Conservation (phyloP, 2,888 invertebrate genomes). For the Coleophora deauratella region DNA sequence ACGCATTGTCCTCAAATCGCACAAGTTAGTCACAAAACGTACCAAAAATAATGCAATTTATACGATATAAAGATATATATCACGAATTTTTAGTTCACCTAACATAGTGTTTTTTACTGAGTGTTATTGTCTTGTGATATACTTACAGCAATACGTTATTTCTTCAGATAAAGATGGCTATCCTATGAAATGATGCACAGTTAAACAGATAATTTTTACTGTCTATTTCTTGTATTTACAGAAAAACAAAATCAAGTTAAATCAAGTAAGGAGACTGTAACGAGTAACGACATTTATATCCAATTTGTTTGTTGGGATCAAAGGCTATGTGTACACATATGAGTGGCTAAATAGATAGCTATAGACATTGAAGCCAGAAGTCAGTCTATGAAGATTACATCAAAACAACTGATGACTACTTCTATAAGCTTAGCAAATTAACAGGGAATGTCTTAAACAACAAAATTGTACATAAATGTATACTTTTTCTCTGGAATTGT, state of each 20-base stretch:
- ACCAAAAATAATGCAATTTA: conserved; percentile 41
- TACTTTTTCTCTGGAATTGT: too few species aligned
- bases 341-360: conserved; percentile 14
- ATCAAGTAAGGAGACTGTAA: conserved; percentile 40
- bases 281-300: conserved; percentile 28
- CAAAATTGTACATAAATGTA: too few species aligned
- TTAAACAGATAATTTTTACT: conserved; percentile 85
- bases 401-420: conserved; percentile 5
- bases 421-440: conserved; percentile 1
- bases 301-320: conserved; percentile 17
- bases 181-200: conserved; percentile 84
- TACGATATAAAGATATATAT: neutral
- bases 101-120: conserved; percentile 67
- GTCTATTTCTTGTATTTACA: conserved; percentile 73
- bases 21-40: conserved; percentile 48
- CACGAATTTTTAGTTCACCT: conserved; percentile 53
- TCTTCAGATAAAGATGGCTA: conserved; percentile 78
- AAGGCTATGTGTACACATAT: conserved; percentile 9
- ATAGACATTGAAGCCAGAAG: conserved; percentile 16
- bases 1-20: conserved; percentile 18
- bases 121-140: conserved; percentile 73
- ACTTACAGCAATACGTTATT: conserved; percentile 73
- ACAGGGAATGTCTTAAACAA: neutral
- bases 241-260: conserved; percentile 46
- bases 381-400: conserved; percentile 2